These are phyloP conservation scores for Marmota monax DNA, from an alignment of 2,113 vertebrate genomes.

Conservation along the genomic window DNA sequence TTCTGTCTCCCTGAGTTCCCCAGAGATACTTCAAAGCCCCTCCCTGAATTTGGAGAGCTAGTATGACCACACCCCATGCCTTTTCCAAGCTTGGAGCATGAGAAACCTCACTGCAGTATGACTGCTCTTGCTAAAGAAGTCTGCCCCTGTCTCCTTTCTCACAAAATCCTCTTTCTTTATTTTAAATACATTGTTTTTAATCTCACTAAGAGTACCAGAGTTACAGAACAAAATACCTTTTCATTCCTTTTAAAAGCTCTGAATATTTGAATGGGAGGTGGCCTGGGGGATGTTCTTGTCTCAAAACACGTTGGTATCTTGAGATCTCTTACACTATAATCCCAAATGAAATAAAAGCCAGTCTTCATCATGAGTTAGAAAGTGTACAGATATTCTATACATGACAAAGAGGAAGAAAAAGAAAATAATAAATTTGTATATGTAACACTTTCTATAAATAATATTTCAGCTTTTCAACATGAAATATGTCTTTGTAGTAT, in stretches of 20 bases:
- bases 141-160: background rate
- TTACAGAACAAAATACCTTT: background rate
- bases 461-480: background rate
- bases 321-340: background rate
- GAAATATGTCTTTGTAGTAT: background rate
- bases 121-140: background rate
- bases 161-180: background rate
- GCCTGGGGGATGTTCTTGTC: background rate
- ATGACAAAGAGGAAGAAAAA: background rate
- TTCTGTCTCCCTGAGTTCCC: background rate
- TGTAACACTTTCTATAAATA: background rate
- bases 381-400: background rate
- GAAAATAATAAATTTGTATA: background rate
- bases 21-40: background rate
- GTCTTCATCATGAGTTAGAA: background rate
- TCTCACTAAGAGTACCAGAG: background rate
- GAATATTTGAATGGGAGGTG: accelerated
- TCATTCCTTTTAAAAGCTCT: background rate
- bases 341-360: background rate
- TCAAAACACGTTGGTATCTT: background rate
- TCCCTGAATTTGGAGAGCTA: background rate
- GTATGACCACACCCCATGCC: accelerated
- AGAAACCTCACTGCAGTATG: accelerated
- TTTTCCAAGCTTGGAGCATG: no score
- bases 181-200: background rate